Evolutionary conservation across 1,140 invertebrate genomes (phyloP), one percentile per base, ranked within the genome.

Genomic region (Halyomorpha halys): DNA sequence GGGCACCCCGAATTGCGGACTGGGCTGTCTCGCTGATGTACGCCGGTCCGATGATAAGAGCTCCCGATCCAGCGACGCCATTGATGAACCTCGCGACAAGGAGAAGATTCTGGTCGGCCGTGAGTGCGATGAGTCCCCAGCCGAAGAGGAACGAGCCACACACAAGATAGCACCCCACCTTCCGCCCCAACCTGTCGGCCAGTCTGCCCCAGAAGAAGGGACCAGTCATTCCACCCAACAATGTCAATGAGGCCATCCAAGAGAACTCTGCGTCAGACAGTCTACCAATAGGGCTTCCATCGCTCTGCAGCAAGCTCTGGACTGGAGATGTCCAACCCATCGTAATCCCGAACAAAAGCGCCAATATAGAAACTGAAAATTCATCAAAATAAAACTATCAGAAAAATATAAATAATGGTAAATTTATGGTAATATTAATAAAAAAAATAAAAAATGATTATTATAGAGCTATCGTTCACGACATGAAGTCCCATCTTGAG

Each of bases 21-120:
- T 92, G 86, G 0, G 89, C 86, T 44, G 91, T 87, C 77, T 94
- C 91, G 1, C 87, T 86, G 21, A 94, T 84, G 72, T 93, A 94
- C 70, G 91, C 85, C 0, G 90, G 90, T 0, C 83, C 83, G 16
- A 86, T 80, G 9, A 93, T 87, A 69, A 88, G 89, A 15, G 85
- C 82, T n/a, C 88, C 84, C 45, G 90, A 89, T 71, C 86, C 83
- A 0, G 76, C 83, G n/a, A 86, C 70, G 23, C 90, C 89, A 61
- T 83, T 86, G 49, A 92, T 76, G 63, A 92, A 81, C 54, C 91
- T 79, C 0, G 85, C 90, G 54, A 83, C 70, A 62, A 86, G 85
- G n/a, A 89, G 73, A 74, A 83, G 78, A 61, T 74, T 77, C 0
- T 83, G 75, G 9, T 76, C 77, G 9, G 75, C 77, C 8, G 84